Evolutionary conservation across 2,888 invertebrate genomes (phyloP).

Genomic region (Bellardia bayeri): DNA sequence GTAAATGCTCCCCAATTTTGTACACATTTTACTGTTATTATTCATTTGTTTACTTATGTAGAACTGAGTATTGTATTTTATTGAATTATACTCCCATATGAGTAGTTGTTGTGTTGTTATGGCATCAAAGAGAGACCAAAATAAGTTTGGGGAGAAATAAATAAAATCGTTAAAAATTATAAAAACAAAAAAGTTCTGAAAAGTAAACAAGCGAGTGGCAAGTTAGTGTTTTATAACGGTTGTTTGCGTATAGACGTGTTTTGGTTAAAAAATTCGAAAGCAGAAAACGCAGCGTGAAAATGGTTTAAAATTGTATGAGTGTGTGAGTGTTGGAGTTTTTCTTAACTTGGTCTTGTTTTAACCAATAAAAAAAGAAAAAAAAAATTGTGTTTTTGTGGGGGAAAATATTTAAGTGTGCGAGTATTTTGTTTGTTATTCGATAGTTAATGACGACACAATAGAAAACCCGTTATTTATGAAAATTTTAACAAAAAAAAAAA

Average conservation of each 20-base stretch:
- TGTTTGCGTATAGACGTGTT: slow-evolving; percentile 84
- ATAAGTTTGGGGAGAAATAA: slow-evolving; percentile 16
- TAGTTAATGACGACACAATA: slow-evolving; percentile 60
- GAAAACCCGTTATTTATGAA: slow-evolving; percentile 62
- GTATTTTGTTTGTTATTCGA: slow-evolving; percentile 18
- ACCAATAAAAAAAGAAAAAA: not conserved
- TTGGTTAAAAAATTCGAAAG: slow-evolving; percentile 35
- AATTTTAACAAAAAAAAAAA: slow-evolving; percentile 35
- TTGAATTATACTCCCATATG: slow-evolving; percentile 23
- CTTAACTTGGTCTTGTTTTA: slow-evolving; percentile 48
- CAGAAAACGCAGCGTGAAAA: slow-evolving; percentile 12
- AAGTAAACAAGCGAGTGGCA: slow-evolving; percentile 63
- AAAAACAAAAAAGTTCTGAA: slow-evolving; percentile 47
- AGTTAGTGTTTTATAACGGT: slow-evolving; percentile 83
- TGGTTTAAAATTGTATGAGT: slow-evolving; percentile 35
- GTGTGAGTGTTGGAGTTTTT: not conserved
- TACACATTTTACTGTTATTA: slow-evolving; percentile 53
- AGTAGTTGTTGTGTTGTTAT: slow-evolving; percentile 13
- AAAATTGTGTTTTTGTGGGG: slow-evolving; percentile 31
- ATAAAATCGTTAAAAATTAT: slow-evolving; percentile 26
- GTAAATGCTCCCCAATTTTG: not conserved
- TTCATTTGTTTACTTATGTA: slow-evolving; percentile 4
- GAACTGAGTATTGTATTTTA: slow-evolving; percentile 13
- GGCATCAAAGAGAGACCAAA: slow-evolving; percentile 35
- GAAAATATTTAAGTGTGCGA: not conserved